Evolutionary conservation across 1,140 invertebrate species (phyloP).

Genomic region (Trichonephila clavipes): DNA sequence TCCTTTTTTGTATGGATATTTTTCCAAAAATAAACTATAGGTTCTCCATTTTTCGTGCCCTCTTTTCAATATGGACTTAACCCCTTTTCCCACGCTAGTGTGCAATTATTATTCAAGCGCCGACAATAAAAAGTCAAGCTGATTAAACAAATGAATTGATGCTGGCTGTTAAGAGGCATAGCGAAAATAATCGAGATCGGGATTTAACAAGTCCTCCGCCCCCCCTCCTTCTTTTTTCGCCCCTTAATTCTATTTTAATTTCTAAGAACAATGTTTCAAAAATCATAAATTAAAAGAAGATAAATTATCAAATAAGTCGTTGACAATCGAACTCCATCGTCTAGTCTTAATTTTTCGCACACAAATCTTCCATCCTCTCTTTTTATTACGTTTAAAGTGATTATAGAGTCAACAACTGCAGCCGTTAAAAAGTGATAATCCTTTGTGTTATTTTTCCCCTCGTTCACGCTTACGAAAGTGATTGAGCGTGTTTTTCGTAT

Average conservation of each 20-base stretch:
- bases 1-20: too few species aligned
- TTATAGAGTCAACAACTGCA: constrained; percentile 72
- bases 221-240: neutral
- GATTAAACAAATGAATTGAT: constrained; percentile 73
- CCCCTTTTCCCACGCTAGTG: constrained; percentile 37
- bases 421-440: constrained; percentile 75
- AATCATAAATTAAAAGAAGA: constrained; percentile 73
- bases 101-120: constrained; percentile 61
- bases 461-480: constrained; percentile 56
- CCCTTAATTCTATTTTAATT: constrained; percentile 61
- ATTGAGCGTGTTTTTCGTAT: constrained; percentile 67
- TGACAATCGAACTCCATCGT: constrained; percentile 69
- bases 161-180: constrained; percentile 36
- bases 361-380: constrained; percentile 1
- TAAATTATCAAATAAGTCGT: constrained; percentile 69
- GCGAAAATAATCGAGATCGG: constrained; percentile 66
- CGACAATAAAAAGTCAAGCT: constrained; percentile 69
- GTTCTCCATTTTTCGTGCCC: neutral
- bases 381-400: constrained; percentile 70
- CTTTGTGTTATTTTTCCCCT: constrained; percentile 58
- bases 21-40: too few species aligned
- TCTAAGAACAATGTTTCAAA: constrained; percentile 47
- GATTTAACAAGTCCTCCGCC: constrained; percentile 49
- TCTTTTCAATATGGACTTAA: constrained; percentile 23
- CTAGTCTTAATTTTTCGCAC: constrained; percentile 57